Percentiles rank a stretch among this genome's conserved stretches.
phyloP scores from a whole-genome alignment of 2,113 vertebrate species.

The Tragulus kanchil region DNA sequence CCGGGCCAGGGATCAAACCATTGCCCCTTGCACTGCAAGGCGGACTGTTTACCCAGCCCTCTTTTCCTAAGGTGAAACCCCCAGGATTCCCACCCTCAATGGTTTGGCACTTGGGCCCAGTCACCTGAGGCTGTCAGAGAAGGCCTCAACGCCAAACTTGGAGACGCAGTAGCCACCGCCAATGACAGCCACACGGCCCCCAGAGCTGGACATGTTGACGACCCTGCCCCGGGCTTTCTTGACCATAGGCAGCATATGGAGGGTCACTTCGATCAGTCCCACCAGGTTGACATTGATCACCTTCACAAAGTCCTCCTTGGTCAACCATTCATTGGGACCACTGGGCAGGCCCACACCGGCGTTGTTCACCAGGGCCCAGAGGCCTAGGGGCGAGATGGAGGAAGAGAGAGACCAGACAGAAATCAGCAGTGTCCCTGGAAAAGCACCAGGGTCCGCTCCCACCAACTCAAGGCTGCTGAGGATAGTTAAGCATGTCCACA shows the following conservation, averaged over 20 bases:
- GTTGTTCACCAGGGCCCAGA: conserved; percentile 93
- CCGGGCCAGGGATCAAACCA: too few species aligned
- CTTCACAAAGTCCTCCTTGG: conserved; percentile 87
- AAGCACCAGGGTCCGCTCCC: neutral
- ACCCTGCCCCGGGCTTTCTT: conserved; percentile 88
- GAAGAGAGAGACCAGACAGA: conserved; percentile 1
- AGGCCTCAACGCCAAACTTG: conserved; percentile 91
- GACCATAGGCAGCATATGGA: conserved; percentile 90
- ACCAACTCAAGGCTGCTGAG: neutral
- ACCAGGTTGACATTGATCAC: conserved; percentile 90
- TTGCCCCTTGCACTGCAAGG: too few species aligned
- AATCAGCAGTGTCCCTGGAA: neutral
- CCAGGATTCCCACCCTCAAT: neutral
- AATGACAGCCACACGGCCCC: conserved; percentile 84
- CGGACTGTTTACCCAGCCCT: neutral
- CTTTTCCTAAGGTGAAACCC: neutral
- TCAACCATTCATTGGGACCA: conserved; percentile 88
- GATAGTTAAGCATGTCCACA: neutral
- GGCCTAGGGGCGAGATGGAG: conserved; percentile 82
- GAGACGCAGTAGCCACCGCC: conserved; percentile 90
- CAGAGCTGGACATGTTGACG: conserved; percentile 90
- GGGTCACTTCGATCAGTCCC: conserved; percentile 88
- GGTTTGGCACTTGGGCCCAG: neutral
- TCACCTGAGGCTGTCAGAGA: conserved; percentile 92
- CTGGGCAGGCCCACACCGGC: conserved; percentile 86